Base-by-base conservation (phyloP, 2,797 vertebrate genomes). In the Taeniopygia guttata region DNA sequence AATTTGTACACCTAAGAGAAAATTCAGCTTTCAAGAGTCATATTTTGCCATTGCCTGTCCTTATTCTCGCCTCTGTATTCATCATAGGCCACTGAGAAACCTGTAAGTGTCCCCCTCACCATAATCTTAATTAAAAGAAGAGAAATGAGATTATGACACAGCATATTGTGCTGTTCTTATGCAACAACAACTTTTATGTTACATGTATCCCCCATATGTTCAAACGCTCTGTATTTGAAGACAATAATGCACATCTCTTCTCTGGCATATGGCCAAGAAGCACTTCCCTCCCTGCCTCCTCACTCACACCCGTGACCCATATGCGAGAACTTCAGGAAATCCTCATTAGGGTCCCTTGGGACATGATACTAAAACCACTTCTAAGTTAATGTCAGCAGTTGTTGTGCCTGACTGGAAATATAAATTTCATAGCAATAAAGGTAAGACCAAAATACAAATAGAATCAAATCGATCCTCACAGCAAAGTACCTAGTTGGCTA, bases 301-400 rank as follows among this genome's bases (percentile, higher is more conserved):
- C 70, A 79, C 89, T 93, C 80, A 92, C 82, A 81, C 48, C 52
- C 69, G 2, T 95, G 94, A 96, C 91, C 91, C 89, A 81, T 84
- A 93, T 79, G 93, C 15, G 0, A 93, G 93, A 93, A 88, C 87
- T 91, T 89, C 96, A 96, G 92, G 94, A 95, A 95, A 95, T 94
- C 89, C 94, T 96, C 94, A 96, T 94, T 94, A 94, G 76, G 8
- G 75, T 82, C 90, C 80, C 81, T 79, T 52, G 90, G 84, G 91
- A 86, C 78, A 88, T 16, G 80, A 86, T 26, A 88, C 69, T 84
- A 87, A 93, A 91, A 76, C 51, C 42, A 64, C 66, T 92, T 91
- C 55, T 56, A 83, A 84, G 66, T 36, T 66, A 75, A 91, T 12
- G 46, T 80, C 68, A 92, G 83, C 66, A 93, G 82, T 62, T 83